Evolutionary conservation across 2,888 invertebrate genomes (phyloP).

Genomic region (Entomobrya proxima): DNA sequence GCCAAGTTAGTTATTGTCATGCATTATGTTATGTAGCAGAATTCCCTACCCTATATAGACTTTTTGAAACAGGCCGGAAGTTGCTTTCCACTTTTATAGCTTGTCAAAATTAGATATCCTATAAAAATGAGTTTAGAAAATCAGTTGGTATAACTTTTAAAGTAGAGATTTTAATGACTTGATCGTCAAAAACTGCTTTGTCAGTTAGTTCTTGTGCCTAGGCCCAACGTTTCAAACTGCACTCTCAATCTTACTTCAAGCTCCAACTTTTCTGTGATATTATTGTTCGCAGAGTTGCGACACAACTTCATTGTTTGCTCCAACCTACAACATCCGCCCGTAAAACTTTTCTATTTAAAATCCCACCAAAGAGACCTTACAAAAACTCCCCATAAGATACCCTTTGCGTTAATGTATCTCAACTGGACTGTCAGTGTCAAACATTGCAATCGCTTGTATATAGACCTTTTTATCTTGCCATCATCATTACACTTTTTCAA

Average conservation of each 20-base stretch:
- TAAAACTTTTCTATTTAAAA: conserved; percentile 34
- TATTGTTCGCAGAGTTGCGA: background rate
- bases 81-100: conserved; percentile 52
- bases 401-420: too few relatives aligned
- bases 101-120: conserved; percentile 45
- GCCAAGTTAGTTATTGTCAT: background rate
- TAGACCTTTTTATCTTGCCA: too few relatives aligned
- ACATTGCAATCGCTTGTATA: too few relatives aligned
- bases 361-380: too few relatives aligned
- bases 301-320: conserved; percentile 50
- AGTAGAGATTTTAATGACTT: conserved; percentile 58
- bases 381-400: too few relatives aligned
- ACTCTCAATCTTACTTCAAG: background rate
- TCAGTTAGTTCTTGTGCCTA: conserved; percentile 16
- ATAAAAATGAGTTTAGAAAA: conserved; percentile 45
- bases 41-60: background rate
- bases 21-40: background rate
- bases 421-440: too few relatives aligned
- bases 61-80: conserved; percentile 45
- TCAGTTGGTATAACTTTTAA: conserved; percentile 31
- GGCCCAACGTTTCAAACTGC: background rate
- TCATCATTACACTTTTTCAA: too few relatives aligned
- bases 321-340: conserved; percentile 1
- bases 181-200: conserved; percentile 49
- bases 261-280: background rate